phyloP scores from a whole-genome alignment of 2,113 vertebrate genomes.

The Anolis sagrei region DNA sequence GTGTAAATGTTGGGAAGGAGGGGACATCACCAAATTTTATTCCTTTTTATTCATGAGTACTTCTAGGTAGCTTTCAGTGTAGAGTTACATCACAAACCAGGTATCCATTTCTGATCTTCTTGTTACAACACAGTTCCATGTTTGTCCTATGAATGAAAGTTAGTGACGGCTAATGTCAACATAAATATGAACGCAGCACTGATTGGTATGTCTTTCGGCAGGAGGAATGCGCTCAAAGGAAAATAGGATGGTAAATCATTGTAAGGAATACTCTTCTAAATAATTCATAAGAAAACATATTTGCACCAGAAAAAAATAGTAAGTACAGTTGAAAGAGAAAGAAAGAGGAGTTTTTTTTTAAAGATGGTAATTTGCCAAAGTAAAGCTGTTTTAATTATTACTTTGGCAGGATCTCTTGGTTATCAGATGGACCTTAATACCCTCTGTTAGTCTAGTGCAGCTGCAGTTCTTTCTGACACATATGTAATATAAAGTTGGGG shows the following conservation, averaged over 20 bases:
- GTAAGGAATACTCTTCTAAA: conserved; percentile 34
- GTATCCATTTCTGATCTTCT: conserved; percentile 10
- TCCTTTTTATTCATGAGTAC: conserved; percentile 5
- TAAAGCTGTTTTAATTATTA: conserved; percentile 53
- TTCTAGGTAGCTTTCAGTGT: background rate
- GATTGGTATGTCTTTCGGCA: background rate
- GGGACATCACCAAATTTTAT: background rate
- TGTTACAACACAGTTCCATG: conserved; percentile 25
- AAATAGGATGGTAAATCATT: conserved; percentile 29
- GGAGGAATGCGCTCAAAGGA: conserved; percentile 14
- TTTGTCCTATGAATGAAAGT: background rate
- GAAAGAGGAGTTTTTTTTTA: conserved; percentile 38
- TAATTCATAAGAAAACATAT: conserved; percentile 41
- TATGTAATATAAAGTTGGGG: background rate
- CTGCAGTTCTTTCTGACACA: conserved; percentile 49
- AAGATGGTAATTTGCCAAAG: conserved; percentile 40
- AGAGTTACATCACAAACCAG: background rate
- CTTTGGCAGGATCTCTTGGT: conserved; percentile 61
- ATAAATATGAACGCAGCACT: background rate
- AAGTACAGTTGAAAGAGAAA: conserved; percentile 47
- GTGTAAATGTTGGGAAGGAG: background rate
- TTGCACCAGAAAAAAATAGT: conserved; percentile 34
- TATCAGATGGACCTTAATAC: conserved; percentile 60
- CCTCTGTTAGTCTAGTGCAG: conserved; percentile 52
- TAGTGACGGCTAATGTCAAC: background rate